Evolutionary conservation across 2,113 vertebrate species (phyloP), one percentile per base, ranked within the genome.

Genomic region (Laterallus jamaicensis): DNA sequence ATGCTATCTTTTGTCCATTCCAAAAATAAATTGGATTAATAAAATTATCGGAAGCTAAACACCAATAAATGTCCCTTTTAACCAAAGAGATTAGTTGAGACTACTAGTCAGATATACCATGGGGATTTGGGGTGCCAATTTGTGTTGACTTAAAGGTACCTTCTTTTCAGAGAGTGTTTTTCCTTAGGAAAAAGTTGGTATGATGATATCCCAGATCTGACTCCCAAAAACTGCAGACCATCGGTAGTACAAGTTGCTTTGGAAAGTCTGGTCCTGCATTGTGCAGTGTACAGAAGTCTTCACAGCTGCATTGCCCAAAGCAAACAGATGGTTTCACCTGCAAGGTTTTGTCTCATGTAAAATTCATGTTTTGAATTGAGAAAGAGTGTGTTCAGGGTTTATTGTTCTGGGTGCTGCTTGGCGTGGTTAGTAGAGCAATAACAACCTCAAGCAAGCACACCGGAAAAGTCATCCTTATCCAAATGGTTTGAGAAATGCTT

Each of bases 261-360:
- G 76, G 78, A 76, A 90, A 66, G 40, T 66, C 56, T 69, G 32
- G n/a, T 75, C 79, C 35, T 52, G 32, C 15, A 4, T 35, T 64
- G 39, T 82, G 26, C 42, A 29, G n/a, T 17, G 17, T 63, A 40
- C 79, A 71, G 70, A 86, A 95, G 39, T 52, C 62, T 90, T 87
- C 68, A 35, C 93, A 78, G 86, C 86, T 96, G 93, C 49, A 44
- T 68, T 78, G 86, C 83, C 74, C 83, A 66, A 69, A 95, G 93
- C 83, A 91, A 92, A 89, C 77, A 87, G 69, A 84, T 76, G 69
- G 73, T 86, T 90, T 90, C 54, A 82, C 90, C 78, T 70, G 32
- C 52, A 25, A 35, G 56, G 25, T 70, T 96, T 94, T 89, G 19
- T 86, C 66, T 69, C 59, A 39, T 67, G 50, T 76, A 85, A 94